Evolutionary conservation across 2,113 vertebrate genomes (phyloP).

Genomic region (Empidonax traillii): DNA sequence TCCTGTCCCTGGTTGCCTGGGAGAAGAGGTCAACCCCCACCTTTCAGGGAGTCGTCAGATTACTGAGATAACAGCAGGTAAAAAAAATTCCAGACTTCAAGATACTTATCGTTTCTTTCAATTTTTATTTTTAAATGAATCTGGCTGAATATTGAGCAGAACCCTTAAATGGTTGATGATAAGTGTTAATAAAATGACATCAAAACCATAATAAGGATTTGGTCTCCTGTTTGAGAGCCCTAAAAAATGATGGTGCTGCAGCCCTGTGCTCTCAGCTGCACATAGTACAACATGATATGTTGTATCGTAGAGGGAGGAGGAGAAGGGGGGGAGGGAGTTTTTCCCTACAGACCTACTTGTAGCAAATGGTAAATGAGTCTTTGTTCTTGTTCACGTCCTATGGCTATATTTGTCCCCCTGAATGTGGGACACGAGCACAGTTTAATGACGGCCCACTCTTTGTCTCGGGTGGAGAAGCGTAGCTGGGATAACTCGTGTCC

Average conservation of each 20-base stretch:
- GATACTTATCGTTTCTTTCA: neutral
- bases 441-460: neutral
- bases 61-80: neutral
- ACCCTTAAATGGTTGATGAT: neutral
- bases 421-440: neutral
- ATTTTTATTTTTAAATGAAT: neutral
- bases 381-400: slow-evolving; percentile 41
- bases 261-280: neutral
- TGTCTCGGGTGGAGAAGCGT: neutral
- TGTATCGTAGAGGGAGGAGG: neutral
- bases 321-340: neutral
- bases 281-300: fast-evolving
- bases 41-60: neutral
- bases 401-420: neutral
- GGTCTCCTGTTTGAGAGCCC: neutral
- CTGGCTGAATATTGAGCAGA: neutral
- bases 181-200: neutral
- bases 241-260: neutral
- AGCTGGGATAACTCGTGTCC: neutral
- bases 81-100: neutral
- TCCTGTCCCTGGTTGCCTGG: neutral
- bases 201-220: neutral
- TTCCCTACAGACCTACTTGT: slow-evolving; percentile 24
- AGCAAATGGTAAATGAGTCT: slow-evolving; percentile 6
- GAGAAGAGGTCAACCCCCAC: neutral